These are phyloP conservation scores for Esperia sulphurella DNA, from an alignment of 2,888 invertebrate genomes.

Conservation along the genomic window DNA sequence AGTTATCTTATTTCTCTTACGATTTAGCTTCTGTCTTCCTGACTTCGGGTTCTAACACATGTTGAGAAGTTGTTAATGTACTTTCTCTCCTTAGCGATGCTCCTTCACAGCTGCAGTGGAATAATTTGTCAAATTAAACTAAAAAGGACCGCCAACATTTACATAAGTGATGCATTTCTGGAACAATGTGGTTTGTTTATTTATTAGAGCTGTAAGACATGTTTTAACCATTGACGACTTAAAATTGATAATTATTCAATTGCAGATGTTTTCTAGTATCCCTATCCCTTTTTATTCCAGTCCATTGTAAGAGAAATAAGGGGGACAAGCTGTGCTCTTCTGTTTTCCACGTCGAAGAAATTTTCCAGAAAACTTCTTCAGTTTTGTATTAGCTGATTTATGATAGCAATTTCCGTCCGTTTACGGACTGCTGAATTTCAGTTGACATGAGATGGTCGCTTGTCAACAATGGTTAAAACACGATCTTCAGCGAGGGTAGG, in stretches of 20 bases:
- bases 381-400: slow-evolving; percentile 49
- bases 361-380: slow-evolving; percentile 66
- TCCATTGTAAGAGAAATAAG: slow-evolving; percentile 72
- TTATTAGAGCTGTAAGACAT: slow-evolving; percentile 71
- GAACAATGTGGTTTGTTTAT: slow-evolving; percentile 57
- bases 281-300: slow-evolving; percentile 48
- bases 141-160: slow-evolving; percentile 61
- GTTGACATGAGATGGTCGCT: slow-evolving; percentile 76
- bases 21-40: slow-evolving; percentile 39
- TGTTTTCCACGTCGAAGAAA: slow-evolving; percentile 52
- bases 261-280: slow-evolving; percentile 64
- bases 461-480: slow-evolving; percentile 80
- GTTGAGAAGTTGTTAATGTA: slow-evolving; percentile 45
- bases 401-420: slow-evolving; percentile 60
- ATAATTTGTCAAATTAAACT: slow-evolving; percentile 59
- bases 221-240: slow-evolving; percentile 78
- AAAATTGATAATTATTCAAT: slow-evolving; percentile 72
- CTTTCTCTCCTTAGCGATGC: slow-evolving; percentile 67
- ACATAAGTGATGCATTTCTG: slow-evolving; percentile 40
- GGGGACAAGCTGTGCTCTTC: slow-evolving; percentile 33
- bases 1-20: slow-evolving; percentile 74
- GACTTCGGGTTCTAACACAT: slow-evolving; percentile 28
- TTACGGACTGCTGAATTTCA: slow-evolving; percentile 74
- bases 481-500: slow-evolving; percentile 77
- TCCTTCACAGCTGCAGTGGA: slow-evolving; percentile 76